Conservation (phyloP, 2,888 invertebrate species). For the Pterostichus madidus region DNA sequence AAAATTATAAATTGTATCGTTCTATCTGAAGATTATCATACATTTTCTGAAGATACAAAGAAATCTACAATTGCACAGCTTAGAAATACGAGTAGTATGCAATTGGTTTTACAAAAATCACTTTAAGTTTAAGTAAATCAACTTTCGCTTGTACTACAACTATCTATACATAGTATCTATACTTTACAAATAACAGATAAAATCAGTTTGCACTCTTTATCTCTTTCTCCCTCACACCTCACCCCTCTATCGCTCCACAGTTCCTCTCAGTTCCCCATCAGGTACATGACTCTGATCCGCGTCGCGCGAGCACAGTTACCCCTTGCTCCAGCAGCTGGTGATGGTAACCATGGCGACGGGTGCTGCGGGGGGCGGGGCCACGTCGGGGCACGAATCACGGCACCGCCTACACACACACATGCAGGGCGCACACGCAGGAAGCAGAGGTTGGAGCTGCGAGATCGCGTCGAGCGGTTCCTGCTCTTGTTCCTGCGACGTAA, state of each 20-base stretch:
- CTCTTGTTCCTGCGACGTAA: conserved; percentile 20
- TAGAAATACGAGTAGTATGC: no score
- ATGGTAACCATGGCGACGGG: conserved; percentile 62
- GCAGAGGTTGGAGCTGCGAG: conserved; percentile 40
- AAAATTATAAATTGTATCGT: no score
- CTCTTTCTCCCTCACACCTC: neutral
- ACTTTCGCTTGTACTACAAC: no score
- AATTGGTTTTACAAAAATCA: no score
- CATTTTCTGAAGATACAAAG: no score
- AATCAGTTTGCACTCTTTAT: neutral
- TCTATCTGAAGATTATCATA: no score
- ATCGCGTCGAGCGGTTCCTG: conserved; percentile 4
- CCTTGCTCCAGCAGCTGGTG: neutral
- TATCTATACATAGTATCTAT: no score
- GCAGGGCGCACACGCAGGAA: conserved; percentile 33
- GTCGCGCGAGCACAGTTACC: neutral
- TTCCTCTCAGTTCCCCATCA: no score
- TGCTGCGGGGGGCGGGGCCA: conserved; percentile 61
- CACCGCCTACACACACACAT: conserved; percentile 62
- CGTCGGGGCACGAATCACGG: conserved; percentile 64
- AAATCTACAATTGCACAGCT: no score
- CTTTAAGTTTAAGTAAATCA: no score
- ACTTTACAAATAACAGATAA: neutral
- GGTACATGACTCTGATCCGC: no score
- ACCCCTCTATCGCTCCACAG: no score